Base-by-base conservation (phyloP, 2,113 vertebrate species). In the Atlantisia rogersi region DNA sequence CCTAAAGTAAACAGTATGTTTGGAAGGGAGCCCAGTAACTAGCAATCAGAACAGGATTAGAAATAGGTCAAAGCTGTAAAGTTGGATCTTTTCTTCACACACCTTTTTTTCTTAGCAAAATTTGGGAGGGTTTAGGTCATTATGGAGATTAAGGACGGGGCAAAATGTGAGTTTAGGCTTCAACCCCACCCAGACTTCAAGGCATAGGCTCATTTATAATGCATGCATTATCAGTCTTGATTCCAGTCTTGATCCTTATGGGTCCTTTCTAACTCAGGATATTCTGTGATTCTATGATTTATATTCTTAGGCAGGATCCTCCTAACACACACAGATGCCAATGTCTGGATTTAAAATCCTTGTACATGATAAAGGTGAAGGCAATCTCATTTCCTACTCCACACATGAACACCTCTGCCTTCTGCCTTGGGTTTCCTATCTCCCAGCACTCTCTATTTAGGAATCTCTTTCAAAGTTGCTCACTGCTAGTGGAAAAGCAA, bases 1-100 rank as follows among this genome's bases (percentile, higher is more conserved):
- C 88, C 92, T 74, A 96, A 96, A 95, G 82, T 96, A 97, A 96
- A 95, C 82, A 95, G 80, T 88, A 11, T 42, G 18, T 92, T 93
- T 96, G 93, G 92, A 97, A 93, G 62, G 62, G 39, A 93, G 94
- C 92, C 94, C 93, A 92, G 90, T 78, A 86, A 83, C 93, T 88
- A 88, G 90, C 88, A 94, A 95, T 94, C 92, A 93, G 86, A 92
- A 94, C 76, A 93, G 65, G 88, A 94, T 88, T 95, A 93, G 88
- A 96, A 92, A 96, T 86, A 95, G 86, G 94, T 92, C 93, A 96
- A 77, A 78, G 68, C 71, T 93, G 35, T 88, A 92, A 95, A 96
- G 77, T 21, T 83, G 60, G 12, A 93, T 90, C 32, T 86, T 90
- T 90, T 76, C 31, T 93, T 92, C 79, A 96, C 52, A 82, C 17